phyloP scores from a whole-genome alignment of 2,113 vertebrate species.

The Scalopus aquaticus region DNA sequence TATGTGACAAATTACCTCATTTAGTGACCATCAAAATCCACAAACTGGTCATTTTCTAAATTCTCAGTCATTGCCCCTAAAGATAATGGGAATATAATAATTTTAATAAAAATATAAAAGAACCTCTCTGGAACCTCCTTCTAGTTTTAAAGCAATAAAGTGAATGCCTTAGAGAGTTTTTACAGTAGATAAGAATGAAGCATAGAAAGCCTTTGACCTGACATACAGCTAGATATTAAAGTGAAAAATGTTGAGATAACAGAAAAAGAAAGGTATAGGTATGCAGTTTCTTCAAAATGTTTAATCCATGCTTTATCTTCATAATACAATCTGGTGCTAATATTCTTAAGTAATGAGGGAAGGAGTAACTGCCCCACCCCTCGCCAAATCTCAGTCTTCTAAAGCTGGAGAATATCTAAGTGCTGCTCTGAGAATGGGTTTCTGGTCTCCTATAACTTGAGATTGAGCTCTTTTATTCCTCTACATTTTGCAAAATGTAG shows the following conservation, averaged over 20 bases:
- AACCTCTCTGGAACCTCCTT: not conserved
- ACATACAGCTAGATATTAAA: not conserved
- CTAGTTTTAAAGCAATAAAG: not conserved
- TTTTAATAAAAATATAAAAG: not conserved
- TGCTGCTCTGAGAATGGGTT: not conserved
- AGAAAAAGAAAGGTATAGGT: not conserved
- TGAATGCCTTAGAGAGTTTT: not conserved
- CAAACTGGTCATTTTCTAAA: not conserved
- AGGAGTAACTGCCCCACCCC: fast-evolving
- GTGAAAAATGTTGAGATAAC: not conserved
- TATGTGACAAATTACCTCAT: not conserved
- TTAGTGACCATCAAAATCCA: not conserved
- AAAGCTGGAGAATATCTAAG: not conserved
- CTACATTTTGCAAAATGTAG: not conserved
- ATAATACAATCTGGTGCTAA: not conserved
- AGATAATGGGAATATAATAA: not conserved
- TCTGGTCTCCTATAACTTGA: not conserved
- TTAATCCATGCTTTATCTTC: not conserved
- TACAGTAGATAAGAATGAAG: not conserved
- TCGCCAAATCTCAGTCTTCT: not conserved
- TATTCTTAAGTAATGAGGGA: not conserved
- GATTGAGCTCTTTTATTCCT: not conserved
- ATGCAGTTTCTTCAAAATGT: not conserved
- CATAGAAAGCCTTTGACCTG: not conserved
- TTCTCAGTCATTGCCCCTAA: not conserved